Conservation (phyloP, 2,113 vertebrate species). For the Saimiri boliviensis region DNA sequence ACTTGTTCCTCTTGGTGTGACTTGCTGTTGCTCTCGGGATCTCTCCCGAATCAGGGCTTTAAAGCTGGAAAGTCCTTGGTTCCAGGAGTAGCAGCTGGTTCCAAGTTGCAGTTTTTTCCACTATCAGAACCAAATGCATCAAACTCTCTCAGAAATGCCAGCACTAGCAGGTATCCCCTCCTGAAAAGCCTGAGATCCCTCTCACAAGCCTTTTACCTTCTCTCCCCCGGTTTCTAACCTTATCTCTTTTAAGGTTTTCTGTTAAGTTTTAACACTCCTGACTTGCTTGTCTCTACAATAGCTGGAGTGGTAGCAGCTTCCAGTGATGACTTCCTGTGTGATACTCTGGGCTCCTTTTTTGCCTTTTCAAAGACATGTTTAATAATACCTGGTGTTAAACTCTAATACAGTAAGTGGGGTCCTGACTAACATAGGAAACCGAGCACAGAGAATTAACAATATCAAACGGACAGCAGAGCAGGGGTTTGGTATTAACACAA, state of each 20-base stretch:
- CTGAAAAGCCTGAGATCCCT: not conserved
- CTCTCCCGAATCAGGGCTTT: not conserved
- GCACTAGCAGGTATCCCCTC: not conserved
- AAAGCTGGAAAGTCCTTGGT: not conserved
- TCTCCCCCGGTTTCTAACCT: no score
- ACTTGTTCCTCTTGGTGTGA: not conserved
- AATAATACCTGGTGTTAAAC: not conserved
- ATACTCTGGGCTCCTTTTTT: not conserved
- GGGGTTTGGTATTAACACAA: not conserved
- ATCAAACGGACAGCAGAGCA: not conserved
- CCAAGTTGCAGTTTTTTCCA: not conserved
- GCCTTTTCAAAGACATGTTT: not conserved
- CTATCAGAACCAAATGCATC: not conserved
- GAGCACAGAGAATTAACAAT: not conserved
- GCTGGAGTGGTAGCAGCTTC: not conserved
- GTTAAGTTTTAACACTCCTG: not conserved
- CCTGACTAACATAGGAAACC: constrained; percentile 2
- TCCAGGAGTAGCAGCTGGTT: not conserved
- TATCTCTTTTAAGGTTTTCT: not conserved
- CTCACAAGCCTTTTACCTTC: not conserved
- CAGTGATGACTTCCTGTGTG: not conserved
- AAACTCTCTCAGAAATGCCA: not conserved
- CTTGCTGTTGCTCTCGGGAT: not conserved
- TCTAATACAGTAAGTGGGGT: not conserved
- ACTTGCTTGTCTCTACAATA: not conserved